Conservation (phyloP, 2,113 vertebrate genomes). For the Channa argus region DNA sequence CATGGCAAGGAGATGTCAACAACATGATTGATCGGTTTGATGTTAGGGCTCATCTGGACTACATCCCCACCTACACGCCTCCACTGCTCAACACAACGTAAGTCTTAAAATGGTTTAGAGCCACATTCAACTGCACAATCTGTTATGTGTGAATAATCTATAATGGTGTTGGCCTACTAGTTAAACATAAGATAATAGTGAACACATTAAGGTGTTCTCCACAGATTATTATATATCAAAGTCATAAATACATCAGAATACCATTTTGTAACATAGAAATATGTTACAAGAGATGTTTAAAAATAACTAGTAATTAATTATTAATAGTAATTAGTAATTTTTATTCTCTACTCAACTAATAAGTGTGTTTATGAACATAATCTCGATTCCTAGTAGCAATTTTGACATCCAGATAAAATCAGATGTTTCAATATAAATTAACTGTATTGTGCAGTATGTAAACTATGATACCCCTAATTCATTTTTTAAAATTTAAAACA, state of each 20-base stretch:
- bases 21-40: conserved; percentile 98
- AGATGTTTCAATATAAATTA: no score
- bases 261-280: background rate
- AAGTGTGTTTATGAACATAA: no score
- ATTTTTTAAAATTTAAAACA: no score
- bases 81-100: conserved; percentile 89
- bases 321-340: no score
- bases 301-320: no score
- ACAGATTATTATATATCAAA: background rate
- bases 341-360: no score
- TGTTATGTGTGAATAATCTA: background rate
- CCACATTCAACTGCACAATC: background rate
- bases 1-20: conserved; percentile 96
- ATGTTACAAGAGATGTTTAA: no score
- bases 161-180: background rate
- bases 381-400: no score
- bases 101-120: conserved; percentile 62
- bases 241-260: background rate
- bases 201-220: background rate
- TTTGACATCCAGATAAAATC: no score
- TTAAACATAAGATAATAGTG: background rate
- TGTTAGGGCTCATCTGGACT: conserved; percentile 93
- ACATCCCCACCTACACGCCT: conserved; percentile 93
- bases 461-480: no score
- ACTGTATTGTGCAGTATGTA: no score